Percentiles rank a stretch among this genome's conserved stretches.
Evolutionary conservation across 2,888 invertebrate species (phyloP).

Genomic region (Diarsia mendica): DNA sequence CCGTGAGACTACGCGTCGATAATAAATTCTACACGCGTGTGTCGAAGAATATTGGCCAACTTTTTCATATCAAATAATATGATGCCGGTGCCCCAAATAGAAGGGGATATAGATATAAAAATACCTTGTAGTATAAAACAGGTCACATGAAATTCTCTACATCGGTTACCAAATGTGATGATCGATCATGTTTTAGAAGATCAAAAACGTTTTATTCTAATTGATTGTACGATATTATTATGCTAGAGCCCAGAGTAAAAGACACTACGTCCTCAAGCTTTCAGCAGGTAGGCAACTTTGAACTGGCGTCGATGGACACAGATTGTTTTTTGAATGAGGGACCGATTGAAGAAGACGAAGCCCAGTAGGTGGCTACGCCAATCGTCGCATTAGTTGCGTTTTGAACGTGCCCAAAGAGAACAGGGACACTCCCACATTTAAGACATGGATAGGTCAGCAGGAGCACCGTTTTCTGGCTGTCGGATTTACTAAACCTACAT

Average conservation of each 20-base stretch:
- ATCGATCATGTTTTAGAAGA: not conserved
- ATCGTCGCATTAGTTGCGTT: not conserved
- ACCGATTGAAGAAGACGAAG: no score
- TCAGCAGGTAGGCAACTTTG: no score
- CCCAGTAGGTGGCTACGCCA: not conserved
- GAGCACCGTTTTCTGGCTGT: not conserved
- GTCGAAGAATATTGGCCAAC: conserved; percentile 24
- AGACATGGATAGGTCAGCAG: not conserved
- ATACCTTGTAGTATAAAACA: not conserved
- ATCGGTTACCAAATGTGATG: not conserved
- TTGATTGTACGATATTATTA: not conserved
- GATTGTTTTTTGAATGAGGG: no score
- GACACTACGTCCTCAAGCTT: no score
- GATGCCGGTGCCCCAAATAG: not conserved
- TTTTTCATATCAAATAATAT: conserved; percentile 36
- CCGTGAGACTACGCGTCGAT: conserved; percentile 19
- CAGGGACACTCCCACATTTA: not conserved
- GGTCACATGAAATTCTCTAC: not conserved
- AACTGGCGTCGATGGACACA: no score
- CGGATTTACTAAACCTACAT: not conserved
- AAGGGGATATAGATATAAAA: not conserved
- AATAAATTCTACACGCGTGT: conserved; percentile 28
- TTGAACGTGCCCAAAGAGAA: not conserved
- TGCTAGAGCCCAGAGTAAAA: no score
- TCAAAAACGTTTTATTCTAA: not conserved